These are phyloP conservation scores for Lepidochitona cinerea DNA, from an alignment of 2,888 invertebrate species.

Conservation along the genomic window DNA sequence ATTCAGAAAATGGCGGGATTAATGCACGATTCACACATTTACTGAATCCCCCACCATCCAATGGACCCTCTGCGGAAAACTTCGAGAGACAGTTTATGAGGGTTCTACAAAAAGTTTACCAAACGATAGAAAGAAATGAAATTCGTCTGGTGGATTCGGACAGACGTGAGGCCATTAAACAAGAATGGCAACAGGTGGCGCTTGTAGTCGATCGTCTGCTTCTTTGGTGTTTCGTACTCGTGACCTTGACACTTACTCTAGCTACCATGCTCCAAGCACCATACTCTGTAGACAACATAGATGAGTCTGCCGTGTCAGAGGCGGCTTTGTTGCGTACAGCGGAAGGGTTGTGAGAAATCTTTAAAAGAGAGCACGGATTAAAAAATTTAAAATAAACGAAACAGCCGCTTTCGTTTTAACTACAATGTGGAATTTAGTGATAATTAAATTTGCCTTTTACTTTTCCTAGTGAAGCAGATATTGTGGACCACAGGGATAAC, in stretches of 20 bases:
- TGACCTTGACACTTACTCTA: slow-evolving; percentile 72
- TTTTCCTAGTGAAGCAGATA: no score
- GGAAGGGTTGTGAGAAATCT: not conserved
- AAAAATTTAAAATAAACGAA: no score
- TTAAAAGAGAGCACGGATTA: no score
- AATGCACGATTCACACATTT: slow-evolving; percentile 42
- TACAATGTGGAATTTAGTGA: no score
- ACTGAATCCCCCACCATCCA: slow-evolving; percentile 27
- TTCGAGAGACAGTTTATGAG: slow-evolving; percentile 79
- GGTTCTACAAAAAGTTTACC: slow-evolving; percentile 80
- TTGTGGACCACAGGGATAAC: no score
- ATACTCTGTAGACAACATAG: slow-evolving; percentile 42
- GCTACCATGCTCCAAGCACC: slow-evolving; percentile 71
- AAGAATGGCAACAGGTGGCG: slow-evolving; percentile 83
- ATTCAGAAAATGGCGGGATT: slow-evolving; percentile 53
- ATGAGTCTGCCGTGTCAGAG: not conserved
- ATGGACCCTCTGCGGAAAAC: slow-evolving; percentile 49
- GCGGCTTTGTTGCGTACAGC: not conserved
- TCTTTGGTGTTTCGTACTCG: slow-evolving; percentile 72
- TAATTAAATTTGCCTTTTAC: no score
- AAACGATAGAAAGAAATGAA: slow-evolving; percentile 84
- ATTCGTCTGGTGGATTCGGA: slow-evolving; percentile 85
- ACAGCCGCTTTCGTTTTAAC: no score
- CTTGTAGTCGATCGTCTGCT: slow-evolving; percentile 82
- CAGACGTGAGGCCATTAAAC: slow-evolving; percentile 82